Percentiles rank a stretch among this genome's conserved stretches.
These are phyloP conservation scores for Apotomis capreana DNA, from an alignment of 2,888 invertebrate genomes.

Conservation along the genomic window DNA sequence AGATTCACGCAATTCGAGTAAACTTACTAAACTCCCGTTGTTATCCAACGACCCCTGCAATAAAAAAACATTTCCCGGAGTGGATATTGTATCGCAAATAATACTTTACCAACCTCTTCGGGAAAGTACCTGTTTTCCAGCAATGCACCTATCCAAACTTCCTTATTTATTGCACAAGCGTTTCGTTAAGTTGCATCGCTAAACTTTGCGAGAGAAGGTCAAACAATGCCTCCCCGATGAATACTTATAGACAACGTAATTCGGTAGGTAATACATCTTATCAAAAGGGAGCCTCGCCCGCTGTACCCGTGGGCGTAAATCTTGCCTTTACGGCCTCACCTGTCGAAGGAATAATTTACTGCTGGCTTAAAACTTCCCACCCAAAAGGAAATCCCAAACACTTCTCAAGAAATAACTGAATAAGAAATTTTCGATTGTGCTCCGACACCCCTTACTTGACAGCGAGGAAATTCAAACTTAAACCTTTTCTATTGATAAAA, in stretches of 20 bases:
- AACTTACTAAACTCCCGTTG: slow-evolving; percentile 15
- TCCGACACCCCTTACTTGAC: slow-evolving; percentile 60
- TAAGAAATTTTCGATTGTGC: slow-evolving; percentile 77
- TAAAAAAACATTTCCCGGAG: slow-evolving; percentile 21
- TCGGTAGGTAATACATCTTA: slow-evolving; percentile 79
- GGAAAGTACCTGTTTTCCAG: slow-evolving; percentile 36
- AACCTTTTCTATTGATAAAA: slow-evolving; percentile 69
- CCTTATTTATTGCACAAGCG: slow-evolving; percentile 35
- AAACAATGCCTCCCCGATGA: slow-evolving; percentile 66
- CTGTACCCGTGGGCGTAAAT: slow-evolving; percentile 78
- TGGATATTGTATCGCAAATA: slow-evolving; percentile 31
- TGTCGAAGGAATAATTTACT: slow-evolving; percentile 83
- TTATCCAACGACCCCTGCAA: slow-evolving; percentile 6
- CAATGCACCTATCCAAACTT: slow-evolving; percentile 35
- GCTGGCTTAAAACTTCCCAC: slow-evolving; percentile 79
- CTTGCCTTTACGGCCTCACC: slow-evolving; percentile 82
- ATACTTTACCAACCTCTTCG: slow-evolving; percentile 26
- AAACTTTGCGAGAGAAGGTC: slow-evolving; percentile 38
- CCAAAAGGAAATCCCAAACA: slow-evolving; percentile 79
- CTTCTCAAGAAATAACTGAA: slow-evolving; percentile 81
- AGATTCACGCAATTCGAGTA: slow-evolving; percentile 5
- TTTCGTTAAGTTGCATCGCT: slow-evolving; percentile 36
- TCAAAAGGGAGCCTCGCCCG: slow-evolving; percentile 72
- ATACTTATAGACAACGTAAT: slow-evolving; percentile 72
- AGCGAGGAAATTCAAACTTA: slow-evolving; percentile 67